Percentiles rank a stretch among this genome's conserved stretches.
Evolutionary conservation across 2,113 vertebrate genomes (phyloP).

Genomic region (Stictonetta naevosa): DNA sequence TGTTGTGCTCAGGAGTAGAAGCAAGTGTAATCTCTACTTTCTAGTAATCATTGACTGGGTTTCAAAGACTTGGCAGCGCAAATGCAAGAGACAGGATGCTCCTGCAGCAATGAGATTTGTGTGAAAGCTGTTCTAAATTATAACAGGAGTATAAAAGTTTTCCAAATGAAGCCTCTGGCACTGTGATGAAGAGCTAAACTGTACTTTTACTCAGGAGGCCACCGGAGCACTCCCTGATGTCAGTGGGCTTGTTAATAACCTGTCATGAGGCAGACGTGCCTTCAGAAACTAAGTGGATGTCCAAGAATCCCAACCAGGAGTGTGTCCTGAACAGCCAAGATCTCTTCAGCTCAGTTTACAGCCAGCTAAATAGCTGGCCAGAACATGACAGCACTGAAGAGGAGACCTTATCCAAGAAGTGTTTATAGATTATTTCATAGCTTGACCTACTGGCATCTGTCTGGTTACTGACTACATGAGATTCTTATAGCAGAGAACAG

Average conservation of each 20-base stretch:
- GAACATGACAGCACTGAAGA: background rate
- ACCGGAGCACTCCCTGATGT: background rate
- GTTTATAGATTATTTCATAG: background rate
- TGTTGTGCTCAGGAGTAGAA: background rate
- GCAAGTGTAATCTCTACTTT: background rate
- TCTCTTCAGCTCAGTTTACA: background rate
- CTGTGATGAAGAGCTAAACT: background rate
- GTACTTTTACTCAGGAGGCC: background rate
- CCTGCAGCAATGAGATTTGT: background rate
- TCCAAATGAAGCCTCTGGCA: background rate
- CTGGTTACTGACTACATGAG: background rate
- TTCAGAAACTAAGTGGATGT: background rate
- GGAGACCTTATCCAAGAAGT: background rate
- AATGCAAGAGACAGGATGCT: background rate
- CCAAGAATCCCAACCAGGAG: background rate
- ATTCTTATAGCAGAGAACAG: background rate
- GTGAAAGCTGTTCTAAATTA: background rate
- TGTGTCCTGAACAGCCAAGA: background rate
- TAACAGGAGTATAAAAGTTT: background rate
- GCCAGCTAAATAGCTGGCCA: background rate
- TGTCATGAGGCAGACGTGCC: background rate
- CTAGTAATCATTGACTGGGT: background rate
- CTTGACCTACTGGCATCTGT: background rate
- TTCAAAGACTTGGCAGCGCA: background rate
- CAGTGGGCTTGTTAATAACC: background rate